Conservation (phyloP, 2,797 vertebrate genomes). For the Poeciliopsis infans region DNA sequence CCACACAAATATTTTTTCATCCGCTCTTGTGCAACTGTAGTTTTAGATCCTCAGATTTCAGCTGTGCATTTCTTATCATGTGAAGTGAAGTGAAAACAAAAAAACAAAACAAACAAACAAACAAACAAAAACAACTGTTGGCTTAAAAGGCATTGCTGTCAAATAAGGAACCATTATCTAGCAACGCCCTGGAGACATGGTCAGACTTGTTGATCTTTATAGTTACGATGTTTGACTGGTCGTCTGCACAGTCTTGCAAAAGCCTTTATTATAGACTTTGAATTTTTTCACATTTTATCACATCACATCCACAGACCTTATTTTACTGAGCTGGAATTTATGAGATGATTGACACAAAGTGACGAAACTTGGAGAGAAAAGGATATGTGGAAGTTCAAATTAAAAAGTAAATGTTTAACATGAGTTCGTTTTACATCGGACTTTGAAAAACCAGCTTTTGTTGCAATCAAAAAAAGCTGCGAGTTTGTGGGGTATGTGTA, state of each 20-base stretch:
- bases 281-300: background rate
- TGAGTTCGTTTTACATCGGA: background rate
- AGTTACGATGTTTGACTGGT: background rate
- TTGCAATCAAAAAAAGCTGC: background rate
- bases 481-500: background rate
- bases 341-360: background rate
- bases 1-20: slow-evolving; percentile 43
- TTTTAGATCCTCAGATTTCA: slow-evolving; percentile 14
- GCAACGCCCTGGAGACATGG: background rate
- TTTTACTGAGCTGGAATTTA: background rate
- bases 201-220: slow-evolving; percentile 4
- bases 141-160: background rate
- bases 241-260: background rate
- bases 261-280: background rate
- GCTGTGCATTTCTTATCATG: background rate
- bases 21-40: slow-evolving; percentile 19
- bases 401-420: background rate
- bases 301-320: background rate
- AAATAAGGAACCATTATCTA: background rate
- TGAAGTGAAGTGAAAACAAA: too few relatives aligned
- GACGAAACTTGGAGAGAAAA: background rate
- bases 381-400: background rate
- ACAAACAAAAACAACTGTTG: background rate
- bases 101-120: background rate
- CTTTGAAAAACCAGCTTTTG: background rate